These are phyloP conservation scores for Aplochiton taeniatus DNA, from an alignment of 2,797 vertebrate genomes.

Conservation along the genomic window DNA sequence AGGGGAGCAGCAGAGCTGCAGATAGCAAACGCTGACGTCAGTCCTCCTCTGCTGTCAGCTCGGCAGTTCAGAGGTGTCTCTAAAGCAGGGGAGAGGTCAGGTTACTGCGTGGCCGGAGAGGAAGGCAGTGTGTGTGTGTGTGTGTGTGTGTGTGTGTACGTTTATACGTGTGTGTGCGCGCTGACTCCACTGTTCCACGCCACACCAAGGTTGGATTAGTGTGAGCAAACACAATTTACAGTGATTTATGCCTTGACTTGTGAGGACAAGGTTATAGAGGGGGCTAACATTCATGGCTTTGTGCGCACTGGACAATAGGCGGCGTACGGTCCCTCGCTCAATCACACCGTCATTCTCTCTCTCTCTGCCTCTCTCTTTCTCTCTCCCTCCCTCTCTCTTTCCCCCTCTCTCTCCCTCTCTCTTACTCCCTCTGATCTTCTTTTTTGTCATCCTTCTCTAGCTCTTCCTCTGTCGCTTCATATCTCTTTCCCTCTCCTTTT, in stretches of 20 bases:
- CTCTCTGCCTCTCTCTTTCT: background rate
- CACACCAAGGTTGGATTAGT: slow-evolving; percentile 62
- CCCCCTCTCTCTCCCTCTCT: background rate
- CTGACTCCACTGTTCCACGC: slow-evolving; percentile 60
- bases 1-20: background rate
- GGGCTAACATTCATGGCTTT: slow-evolving; percentile 36
- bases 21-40: slow-evolving; percentile 43
- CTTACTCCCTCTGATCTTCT: background rate
- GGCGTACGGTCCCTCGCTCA: too few relatives aligned
- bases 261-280: slow-evolving; percentile 54
- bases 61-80: slow-evolving; percentile 30
- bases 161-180: slow-evolving; percentile 35
- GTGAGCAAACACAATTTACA: slow-evolving; percentile 68
- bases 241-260: slow-evolving; percentile 60
- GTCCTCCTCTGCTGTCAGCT: slow-evolving; percentile 29
- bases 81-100: slow-evolving; percentile 39
- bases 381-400: background rate
- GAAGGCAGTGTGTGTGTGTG: background rate
- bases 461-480: slow-evolving; percentile 12
- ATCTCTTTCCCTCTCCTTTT: slow-evolving; percentile 10
- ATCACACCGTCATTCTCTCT: slow-evolving; percentile 3
- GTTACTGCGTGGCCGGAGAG: slow-evolving; percentile 26
- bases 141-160: background rate
- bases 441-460: slow-evolving; percentile 19
- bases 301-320: slow-evolving; percentile 36